phyloP scores from a whole-genome alignment of 1,140 invertebrate genomes.

The Scaptomyza montana region DNA sequence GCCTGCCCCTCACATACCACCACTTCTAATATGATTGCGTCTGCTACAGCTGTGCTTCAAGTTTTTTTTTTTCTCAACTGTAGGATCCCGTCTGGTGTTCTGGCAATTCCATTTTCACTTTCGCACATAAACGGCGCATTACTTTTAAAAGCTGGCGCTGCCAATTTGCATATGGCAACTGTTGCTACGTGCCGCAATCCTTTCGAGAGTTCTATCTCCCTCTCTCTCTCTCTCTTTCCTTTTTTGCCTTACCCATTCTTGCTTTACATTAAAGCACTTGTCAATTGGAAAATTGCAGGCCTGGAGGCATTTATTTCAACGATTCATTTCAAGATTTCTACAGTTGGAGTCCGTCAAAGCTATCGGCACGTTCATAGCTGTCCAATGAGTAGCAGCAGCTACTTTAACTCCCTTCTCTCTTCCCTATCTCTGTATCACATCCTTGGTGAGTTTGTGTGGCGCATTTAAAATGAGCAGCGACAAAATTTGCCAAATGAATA shows the following conservation, averaged over 20 bases:
- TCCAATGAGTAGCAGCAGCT: constrained; percentile 12
- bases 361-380: constrained; percentile 25
- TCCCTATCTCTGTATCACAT: constrained; percentile 28
- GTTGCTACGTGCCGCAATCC: constrained; percentile 48
- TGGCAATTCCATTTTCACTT: constrained; percentile 69
- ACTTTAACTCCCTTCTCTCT: constrained; percentile 1
- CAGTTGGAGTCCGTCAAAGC: constrained; percentile 9
- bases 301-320: not conserved
- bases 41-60: constrained; percentile 3
- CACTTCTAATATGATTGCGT: constrained; percentile 50
- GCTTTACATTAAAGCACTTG: constrained; percentile 57
- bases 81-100: constrained; percentile 23
- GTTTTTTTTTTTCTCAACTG: not conserved
- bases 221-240: constrained; percentile 6
- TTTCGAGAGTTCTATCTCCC: not conserved
- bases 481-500: constrained; percentile 71
- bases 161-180: constrained; percentile 69
- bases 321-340: not conserved
- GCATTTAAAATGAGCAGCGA: constrained; percentile 68
- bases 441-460: constrained; percentile 50
- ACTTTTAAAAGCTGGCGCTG: constrained; percentile 66
- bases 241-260: not conserved
- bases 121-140: constrained; percentile 51
- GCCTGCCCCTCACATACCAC: not conserved
- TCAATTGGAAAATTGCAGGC: constrained; percentile 59